Base-by-base conservation (phyloP, 2,888 invertebrate species). In the Pegoplata infirma region DNA sequence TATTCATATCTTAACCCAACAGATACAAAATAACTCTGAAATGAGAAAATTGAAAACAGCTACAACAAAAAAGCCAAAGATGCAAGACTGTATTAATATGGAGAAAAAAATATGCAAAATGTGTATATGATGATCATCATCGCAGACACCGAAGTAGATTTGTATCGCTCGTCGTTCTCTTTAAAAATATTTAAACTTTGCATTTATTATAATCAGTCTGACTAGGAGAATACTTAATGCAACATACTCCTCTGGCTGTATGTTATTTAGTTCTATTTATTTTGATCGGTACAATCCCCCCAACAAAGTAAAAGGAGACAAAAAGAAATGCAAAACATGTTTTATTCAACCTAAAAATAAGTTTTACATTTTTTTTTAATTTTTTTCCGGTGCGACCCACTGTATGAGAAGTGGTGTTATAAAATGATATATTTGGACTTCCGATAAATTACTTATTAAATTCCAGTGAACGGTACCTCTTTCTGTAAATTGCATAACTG, bases 131-230 rank as follows among this genome's bases (percentile, higher is more conserved):
- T 44, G 44, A 66, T 59, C 40, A 46, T 16, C 28, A 51, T 10
- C 14, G 14, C 25, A 53, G 32, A 21, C 12, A n/a, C 17, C 14
- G 14, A n/a, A n/a, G n/a, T 12, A 49, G 8, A 49, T n/a, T 10
- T 16, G 12, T 14, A 28, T 28, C 14, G 25, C 32, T 32, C 36
- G 21, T 28, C 14, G 25, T 46, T 32, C 36, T 16, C 46, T 28
- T 28, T 46, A n/a, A 21, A 21, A 61, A 44, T 46, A 5, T 40
- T 40, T 40, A n/a, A 40, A 40, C 2, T 40, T 40, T 19, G 36
- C 28, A 58, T 63, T 61, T 44, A 40, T 67, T 67, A 46, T 19
- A 55, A 55, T 17, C 49, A 51, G 47, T 14, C 23, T 16, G 17
- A 36, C 23, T 46, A 23, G 12, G 19, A 19, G 32, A 36, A 14